Evolutionary conservation across 2,888 invertebrate species (phyloP), one percentile per base, ranked within the genome.

Genomic region (Smittia aterrima): DNA sequence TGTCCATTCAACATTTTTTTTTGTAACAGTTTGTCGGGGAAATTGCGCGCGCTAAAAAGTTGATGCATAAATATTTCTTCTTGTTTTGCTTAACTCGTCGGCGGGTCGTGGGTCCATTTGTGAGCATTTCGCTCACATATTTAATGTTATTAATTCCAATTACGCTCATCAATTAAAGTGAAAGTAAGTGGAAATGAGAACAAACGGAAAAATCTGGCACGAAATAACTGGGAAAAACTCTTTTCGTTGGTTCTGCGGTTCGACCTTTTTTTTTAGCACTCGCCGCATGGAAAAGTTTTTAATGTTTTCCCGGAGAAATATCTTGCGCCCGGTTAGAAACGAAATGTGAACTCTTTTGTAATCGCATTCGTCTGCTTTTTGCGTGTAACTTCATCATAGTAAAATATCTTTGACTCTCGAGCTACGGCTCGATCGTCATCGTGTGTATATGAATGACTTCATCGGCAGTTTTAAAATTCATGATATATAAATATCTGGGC

Each of bases 61-160:
- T 58, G 16, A 22, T 58, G 58, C 58, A 47, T 47, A 24, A 58
- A 22, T 22, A 58, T n/a, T 6, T 58, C 11, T n/a, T 47, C 4
- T 16, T 47, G 47, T 47, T 2, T 47, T 47, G 32, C 32, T 47
- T 38, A 38, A 38, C 38, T n/a, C n/a, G n/a, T n/a, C 32, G 32
- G 32, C 32, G 32, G 32, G 32, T 32, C 9, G 9, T n/a, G n/a
- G n/a, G n/a, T n/a, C n/a, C n/a, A n/a, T n/a, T 47, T 47, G 47
- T 3, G 32, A 11, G 47, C 47, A n/a, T 32, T 32, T 64, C 64
- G 22, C 64, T n/a, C n/a, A n/a, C 22, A 64, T 64, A 6, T 27
- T 64, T 54, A 54, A 54, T n/a, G 54, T 54, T 41, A 70, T 70
- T 70, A 70, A 70, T 70, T 54, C 54, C 70, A 70, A 70, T 70